Evolutionary conservation across 2,113 vertebrate genomes (phyloP).

Genomic region (Raja brachyura): DNA sequence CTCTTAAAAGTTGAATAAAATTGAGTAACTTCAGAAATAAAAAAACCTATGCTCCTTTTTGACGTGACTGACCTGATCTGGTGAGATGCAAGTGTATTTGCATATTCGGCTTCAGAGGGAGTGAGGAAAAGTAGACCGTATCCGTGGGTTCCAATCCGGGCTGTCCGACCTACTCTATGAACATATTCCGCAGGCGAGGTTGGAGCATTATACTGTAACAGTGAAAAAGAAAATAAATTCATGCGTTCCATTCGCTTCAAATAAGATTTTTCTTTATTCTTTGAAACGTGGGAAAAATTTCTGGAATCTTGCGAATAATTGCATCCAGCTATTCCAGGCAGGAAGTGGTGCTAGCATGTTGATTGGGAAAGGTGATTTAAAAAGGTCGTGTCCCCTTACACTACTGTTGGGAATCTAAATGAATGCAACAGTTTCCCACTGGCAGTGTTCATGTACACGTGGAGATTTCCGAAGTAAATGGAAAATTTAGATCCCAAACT

Average conservation of each 20-base stretch:
- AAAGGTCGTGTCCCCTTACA: neutral
- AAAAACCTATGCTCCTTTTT: neutral
- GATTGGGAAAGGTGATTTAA: neutral
- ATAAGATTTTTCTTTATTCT: neutral
- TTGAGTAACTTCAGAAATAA: neutral
- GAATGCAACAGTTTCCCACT: neutral
- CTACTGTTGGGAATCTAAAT: neutral
- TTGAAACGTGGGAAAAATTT: neutral
- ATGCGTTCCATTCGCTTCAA: neutral
- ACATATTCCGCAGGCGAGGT: conserved; percentile 77
- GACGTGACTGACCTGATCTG: conserved; percentile 79
- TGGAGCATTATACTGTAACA: conserved; percentile 74
- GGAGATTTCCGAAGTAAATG: neutral
- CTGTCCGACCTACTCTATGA: conserved; percentile 86
- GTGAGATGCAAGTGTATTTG: conserved; percentile 79
- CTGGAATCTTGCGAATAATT: neutral
- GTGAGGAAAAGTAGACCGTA: conserved; percentile 86
- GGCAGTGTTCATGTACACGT: neutral
- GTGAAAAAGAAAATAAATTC: conserved; percentile 41
- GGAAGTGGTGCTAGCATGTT: neutral
- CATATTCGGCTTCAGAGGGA: conserved; percentile 80
- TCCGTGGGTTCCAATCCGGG: conserved; percentile 78
- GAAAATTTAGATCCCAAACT: neutral
- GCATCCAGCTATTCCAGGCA: neutral
- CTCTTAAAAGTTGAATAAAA: neutral